Evolutionary conservation across 2,888 invertebrate genomes (phyloP), one percentile per base, ranked within the genome.

Genomic region (Anthophora plumipes): DNA sequence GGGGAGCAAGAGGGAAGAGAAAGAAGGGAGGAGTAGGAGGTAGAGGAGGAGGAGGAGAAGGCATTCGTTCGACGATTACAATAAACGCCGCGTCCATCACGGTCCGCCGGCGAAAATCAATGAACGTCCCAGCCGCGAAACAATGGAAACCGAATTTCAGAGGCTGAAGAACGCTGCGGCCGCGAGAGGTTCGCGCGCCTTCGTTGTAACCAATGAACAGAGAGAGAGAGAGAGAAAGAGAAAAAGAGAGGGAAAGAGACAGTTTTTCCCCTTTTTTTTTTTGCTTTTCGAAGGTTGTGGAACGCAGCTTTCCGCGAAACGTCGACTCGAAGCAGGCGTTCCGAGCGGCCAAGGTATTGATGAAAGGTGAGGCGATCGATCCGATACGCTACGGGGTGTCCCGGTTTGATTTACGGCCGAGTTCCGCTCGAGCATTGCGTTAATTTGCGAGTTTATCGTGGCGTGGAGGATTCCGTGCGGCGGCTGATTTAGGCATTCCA

Each of bases 31-130:
- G 25, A 31, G 31, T n/a, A 17, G 31, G 17, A 17, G 25, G 48
- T 39, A 55, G 20, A 25, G 48, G 5, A 8, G 14, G 12, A 60
- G 68, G 25, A 25, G 41, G 17, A 39, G 57, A 46, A 52, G 39
- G 64, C 73, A 64, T 64, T 71, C 77, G 77, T 76, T 64, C 52
- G 59, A 77, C 79, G 79, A 79, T 79, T 79, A 79, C 79, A 79
- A 79, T 79, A 79, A 79, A 78, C 79, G 79, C 69, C 78, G 79
- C 79, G 79, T 79, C 70, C 79, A 79, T 79, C 79, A 79, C 71
- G 79, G 64, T 78, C 70, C 79, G 79, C 57, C 64, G 79, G 64
- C 79, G 79, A 79, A 67, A 80, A 80, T 80, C 80, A 69, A 80
- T 73, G 80, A 73, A 79, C 74, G 59, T 52, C 43, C 64, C 64